A percentile compares a stretch with the other conserved stretches of the same genome.
Evolutionary conservation across 2,113 vertebrate species (phyloP).

Genomic region (Rhinolophus ferrumequinum): DNA sequence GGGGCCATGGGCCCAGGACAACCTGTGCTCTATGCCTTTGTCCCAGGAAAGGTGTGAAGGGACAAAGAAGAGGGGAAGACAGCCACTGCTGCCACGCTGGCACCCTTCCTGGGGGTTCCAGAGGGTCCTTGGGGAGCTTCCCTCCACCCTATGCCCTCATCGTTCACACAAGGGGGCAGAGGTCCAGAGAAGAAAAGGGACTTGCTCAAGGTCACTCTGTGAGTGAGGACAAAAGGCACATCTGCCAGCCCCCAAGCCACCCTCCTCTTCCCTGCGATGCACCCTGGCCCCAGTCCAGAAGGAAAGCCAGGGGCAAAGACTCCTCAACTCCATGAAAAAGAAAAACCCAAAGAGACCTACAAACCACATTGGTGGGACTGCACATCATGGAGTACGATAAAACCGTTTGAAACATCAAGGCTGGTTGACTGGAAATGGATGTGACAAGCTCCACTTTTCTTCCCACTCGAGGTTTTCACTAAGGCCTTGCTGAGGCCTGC

Average conservation of each 20-base stretch:
- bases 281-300: neutral
- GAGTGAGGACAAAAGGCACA: neutral
- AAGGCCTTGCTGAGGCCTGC: neutral
- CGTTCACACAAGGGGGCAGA: neutral
- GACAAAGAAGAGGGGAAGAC: neutral
- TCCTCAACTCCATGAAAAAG: neutral
- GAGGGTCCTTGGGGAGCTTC: neutral
- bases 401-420: too few species aligned
- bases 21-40: neutral
- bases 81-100: too few species aligned
- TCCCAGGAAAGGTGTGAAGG: neutral
- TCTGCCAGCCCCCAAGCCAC: neutral
- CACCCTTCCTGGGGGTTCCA: neutral
- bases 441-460: neutral
- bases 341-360: neutral
- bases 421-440: neutral
- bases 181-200: neutral
- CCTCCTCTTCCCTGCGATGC: neutral
- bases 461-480: neutral
- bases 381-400: too few species aligned
- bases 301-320: neutral
- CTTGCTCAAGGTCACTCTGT: neutral
- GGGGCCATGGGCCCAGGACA: neutral
- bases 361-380: too few species aligned
- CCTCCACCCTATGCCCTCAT: neutral